phyloP scores from a whole-genome alignment of 2,888 invertebrate genomes.

The Hypomecis atomaria region DNA sequence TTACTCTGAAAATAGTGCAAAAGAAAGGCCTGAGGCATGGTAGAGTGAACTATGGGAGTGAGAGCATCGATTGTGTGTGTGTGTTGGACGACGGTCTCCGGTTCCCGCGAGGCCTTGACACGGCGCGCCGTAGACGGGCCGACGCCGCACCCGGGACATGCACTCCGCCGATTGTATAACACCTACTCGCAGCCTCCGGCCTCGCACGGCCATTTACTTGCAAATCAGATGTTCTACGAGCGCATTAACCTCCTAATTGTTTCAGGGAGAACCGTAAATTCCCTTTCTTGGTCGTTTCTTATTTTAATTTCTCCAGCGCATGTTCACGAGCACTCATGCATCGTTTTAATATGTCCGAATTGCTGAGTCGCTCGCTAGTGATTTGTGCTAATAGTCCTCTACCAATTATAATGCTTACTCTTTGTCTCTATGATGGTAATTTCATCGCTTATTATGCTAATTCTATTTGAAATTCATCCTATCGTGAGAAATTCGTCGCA shows the following conservation, averaged over 20 bases:
- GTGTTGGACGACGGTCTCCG: constrained; percentile 31
- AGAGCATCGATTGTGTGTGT: constrained; percentile 17
- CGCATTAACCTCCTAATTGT: constrained; percentile 25
- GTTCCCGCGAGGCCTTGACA: constrained; percentile 52
- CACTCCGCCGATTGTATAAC: constrained; percentile 29
- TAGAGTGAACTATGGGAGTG: constrained; percentile 5
- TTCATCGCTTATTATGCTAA: constrained; percentile 9
- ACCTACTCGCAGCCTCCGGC: not conserved
- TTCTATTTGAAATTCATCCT: not conserved
- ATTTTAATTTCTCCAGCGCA: constrained; percentile 13
- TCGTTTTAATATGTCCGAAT: constrained; percentile 5
- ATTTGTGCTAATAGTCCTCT: constrained; percentile 6
- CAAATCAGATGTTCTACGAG: constrained; percentile 34
- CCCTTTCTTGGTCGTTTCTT: constrained; percentile 18
- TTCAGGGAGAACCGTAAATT: constrained; percentile 17
- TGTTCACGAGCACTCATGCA: constrained; percentile 4
- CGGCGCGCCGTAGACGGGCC: constrained; percentile 38
- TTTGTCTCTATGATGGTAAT: constrained; percentile 7
- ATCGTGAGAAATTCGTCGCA: constrained; percentile 1
- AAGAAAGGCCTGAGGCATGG: not conserved
- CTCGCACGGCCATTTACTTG: constrained; percentile 37
- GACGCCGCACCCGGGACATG: constrained; percentile 32
- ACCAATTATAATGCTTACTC: not conserved
- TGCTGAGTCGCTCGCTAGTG: constrained; percentile 7
- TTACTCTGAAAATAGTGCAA: not conserved